Evolutionary conservation across 2,888 invertebrate species (phyloP).

Genomic region (Amphipoea oculea): DNA sequence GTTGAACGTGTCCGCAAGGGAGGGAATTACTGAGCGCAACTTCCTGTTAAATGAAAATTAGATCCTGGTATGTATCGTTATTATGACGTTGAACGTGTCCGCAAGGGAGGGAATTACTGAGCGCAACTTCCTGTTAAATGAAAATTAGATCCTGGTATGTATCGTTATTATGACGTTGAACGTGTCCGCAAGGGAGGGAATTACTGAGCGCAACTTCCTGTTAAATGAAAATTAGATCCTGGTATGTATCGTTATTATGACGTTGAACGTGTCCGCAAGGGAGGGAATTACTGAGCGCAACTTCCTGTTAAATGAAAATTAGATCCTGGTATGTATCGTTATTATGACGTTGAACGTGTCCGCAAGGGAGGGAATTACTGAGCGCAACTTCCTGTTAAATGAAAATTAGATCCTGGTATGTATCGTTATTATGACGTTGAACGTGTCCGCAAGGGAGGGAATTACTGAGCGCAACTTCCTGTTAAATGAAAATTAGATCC

Average conservation of each 20-base stretch:
- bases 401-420: not conserved
- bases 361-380: not conserved
- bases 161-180: not conserved
- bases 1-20: not conserved
- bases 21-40: too few species aligned
- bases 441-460: not conserved
- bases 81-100: not conserved
- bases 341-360: not conserved
- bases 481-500: not conserved
- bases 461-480: too few species aligned
- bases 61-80: not conserved
- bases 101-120: not conserved
- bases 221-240: not conserved
- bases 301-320: not conserved
- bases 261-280: not conserved
- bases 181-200: not conserved
- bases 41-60: not conserved
- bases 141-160: not conserved
- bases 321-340: not conserved
- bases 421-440: not conserved
- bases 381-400: not conserved
- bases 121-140: not conserved
- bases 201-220: too few species aligned
- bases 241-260: not conserved
- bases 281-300: too few species aligned